These are phyloP conservation scores for Sceliomorpha sp. DNA, from an alignment of 2,888 invertebrate genomes.

Conservation along the genomic window DNA sequence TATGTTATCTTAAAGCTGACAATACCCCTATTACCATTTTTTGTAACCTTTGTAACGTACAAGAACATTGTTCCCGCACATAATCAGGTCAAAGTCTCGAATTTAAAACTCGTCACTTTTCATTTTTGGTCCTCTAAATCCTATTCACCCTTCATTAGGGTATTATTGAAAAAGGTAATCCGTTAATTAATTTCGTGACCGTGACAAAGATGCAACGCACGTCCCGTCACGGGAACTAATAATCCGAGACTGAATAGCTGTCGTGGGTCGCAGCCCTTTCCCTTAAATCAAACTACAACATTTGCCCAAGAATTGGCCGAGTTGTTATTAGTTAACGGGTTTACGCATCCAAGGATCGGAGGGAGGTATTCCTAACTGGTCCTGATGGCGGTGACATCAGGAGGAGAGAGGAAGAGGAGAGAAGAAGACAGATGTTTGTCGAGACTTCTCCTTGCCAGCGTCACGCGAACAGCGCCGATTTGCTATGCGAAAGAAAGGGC, in stretches of 20 bases:
- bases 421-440: slow-evolving; percentile 24
- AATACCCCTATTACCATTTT: no score
- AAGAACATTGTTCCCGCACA: no score
- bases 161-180: slow-evolving; percentile 5
- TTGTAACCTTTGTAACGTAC: no score
- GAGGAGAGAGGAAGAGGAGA: slow-evolving; percentile 11
- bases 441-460: slow-evolving; percentile 18
- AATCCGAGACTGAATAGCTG: slow-evolving; percentile 11
- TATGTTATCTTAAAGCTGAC: no score
- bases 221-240: slow-evolving; percentile 20
- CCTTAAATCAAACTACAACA: slow-evolving; percentile 35
- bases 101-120: not conserved
- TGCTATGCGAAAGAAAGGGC: slow-evolving; percentile 23
- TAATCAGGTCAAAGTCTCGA: no score
- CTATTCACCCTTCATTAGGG: slow-evolving; percentile 3
- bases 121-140: no score
- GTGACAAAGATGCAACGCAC: slow-evolving; percentile 25
- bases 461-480: slow-evolving; percentile 35
- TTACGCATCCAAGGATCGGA: not conserved
- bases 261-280: slow-evolving; percentile 17
- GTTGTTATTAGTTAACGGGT: slow-evolving; percentile 16
- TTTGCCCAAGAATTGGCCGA: slow-evolving; percentile 21
- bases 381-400: no score
- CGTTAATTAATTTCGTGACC: slow-evolving; percentile 34
- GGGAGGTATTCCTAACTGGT: slow-evolving; percentile 6